Conservation (phyloP, 2,888 invertebrate genomes). For the Crematogaster levior region DNA sequence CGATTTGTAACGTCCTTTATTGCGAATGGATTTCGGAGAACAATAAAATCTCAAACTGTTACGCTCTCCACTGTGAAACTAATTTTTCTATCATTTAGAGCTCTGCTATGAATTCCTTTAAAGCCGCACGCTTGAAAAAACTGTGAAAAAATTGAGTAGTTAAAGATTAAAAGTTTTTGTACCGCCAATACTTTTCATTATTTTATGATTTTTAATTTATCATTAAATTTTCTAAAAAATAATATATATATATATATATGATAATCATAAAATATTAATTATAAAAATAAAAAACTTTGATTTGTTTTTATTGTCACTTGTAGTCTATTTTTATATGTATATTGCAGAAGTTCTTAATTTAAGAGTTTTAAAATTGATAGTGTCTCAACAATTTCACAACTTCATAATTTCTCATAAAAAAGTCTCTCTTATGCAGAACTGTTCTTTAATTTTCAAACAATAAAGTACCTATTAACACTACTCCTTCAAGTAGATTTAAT, state of each 20-base stretch:
- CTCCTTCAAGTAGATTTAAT: constrained; percentile 39
- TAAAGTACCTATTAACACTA: constrained; percentile 1
- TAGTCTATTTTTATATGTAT: background rate
- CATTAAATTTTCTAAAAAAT: background rate
- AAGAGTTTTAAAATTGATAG: background rate
- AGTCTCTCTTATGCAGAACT: background rate
- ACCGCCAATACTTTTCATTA: background rate
- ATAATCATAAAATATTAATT: background rate
- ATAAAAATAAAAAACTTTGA: background rate
- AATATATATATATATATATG: background rate
- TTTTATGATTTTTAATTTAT: background rate
- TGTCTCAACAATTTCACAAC: no score
- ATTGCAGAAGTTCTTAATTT: background rate
- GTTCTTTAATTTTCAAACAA: constrained; percentile 20
- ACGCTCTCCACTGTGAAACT: constrained; percentile 15
- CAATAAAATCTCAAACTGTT: constrained; percentile 44
- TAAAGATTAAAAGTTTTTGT: constrained; percentile 3
- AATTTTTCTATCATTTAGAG: constrained; percentile 49
- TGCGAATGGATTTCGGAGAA: constrained; percentile 43
- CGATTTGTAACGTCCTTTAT: constrained; percentile 45
- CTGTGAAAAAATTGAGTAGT: constrained; percentile 24
- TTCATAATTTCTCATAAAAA: background rate
- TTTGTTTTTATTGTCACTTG: background rate
- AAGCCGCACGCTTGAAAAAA: constrained; percentile 13
- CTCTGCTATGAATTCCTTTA: constrained; percentile 20